Evolutionary conservation across 1,140 invertebrate species (phyloP).

Genomic region (Hypsibius dujardini): DNA sequence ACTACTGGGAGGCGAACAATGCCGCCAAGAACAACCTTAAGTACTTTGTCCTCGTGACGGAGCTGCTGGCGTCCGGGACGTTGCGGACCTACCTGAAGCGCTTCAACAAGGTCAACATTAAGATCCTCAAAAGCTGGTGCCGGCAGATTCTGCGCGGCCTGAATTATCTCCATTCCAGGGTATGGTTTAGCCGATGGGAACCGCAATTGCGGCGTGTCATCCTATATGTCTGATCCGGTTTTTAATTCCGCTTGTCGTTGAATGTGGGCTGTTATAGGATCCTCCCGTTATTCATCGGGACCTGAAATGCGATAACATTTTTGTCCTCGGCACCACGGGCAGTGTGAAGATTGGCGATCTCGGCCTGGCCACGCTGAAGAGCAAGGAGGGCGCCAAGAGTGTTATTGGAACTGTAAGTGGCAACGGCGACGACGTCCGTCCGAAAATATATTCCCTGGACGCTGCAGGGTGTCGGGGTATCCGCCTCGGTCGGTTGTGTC

Average conservation of each 20-base stretch:
- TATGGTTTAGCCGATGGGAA: too few species aligned
- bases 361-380: slow-evolving; percentile 91
- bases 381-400: slow-evolving; percentile 95
- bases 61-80: slow-evolving; percentile 97
- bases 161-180: slow-evolving; percentile 88
- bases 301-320: slow-evolving; percentile 95
- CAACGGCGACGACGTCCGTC: too few species aligned
- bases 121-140: slow-evolving; percentile 90
- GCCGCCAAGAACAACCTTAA: slow-evolving; percentile 53
- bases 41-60: slow-evolving; percentile 95
- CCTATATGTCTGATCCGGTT: too few species aligned
- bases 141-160: slow-evolving; percentile 95
- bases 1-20: slow-evolving; percentile 90
- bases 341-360: slow-evolving; percentile 98
- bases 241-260: too few species aligned
- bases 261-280: too few species aligned
- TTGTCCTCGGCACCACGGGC: slow-evolving; percentile 70
- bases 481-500: background rate
- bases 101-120: slow-evolving; percentile 94
- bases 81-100: slow-evolving; percentile 87
- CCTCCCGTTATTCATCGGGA: slow-evolving; percentile 90
- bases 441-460: too few species aligned
- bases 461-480: background rate
- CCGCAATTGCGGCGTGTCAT: too few species aligned
- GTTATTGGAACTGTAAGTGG: slow-evolving; percentile 68